Base-by-base conservation (phyloP, 2,888 invertebrate species). In the Cremastinae sp. region DNA sequence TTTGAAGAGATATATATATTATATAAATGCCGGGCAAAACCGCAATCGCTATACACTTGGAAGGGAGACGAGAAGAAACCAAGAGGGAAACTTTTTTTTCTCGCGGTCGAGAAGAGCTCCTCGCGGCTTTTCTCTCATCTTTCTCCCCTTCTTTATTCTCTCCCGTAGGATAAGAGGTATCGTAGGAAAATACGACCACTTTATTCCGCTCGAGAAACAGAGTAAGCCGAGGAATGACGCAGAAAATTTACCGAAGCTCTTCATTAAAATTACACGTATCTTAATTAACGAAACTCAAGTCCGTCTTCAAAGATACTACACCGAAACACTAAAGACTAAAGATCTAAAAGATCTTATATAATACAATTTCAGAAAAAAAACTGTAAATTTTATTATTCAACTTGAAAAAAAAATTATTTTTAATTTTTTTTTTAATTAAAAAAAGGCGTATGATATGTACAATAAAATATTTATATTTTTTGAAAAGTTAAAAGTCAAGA, bases 21-120 rank as follows among this genome's bases (percentile, higher is more conserved):
- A n/a, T 14, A 22, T n/a, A 36, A 22, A 59, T 41, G 4, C n/a
- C n/a, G n/a, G 22, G 12, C 12, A 20, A 62, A 41, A 53, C 59
- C 49, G 34, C 62, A 36, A 8, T 51, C 10, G 43, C 53, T 38
- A 74, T 74, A 68, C 68, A 49, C 34, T 74, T 34, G 38, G 20
- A 8, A 14, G 45, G 51, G 59, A 65, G 28, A 53, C 20, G 38
- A 18, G 2, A 45, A 18, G 51, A 38, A 38, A 43, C 36, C 12
- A 41, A 59, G 36, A 59, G 36, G 36, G 8, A 14, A 53, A 28
- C 9, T 58, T 58, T 58, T 34, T 28, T 28, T 22, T 43, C n/a
- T n/a, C 20, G 12, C 41, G 43, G 12, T 59, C 2, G 43, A 34
- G 18, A 41, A 7, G 41, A 65, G 43, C 53, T 65, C 43, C n/a